Base-by-base conservation (phyloP, 37 sponge, comb jelly and placozoan genomes). In the Diacarnus erythraeanus region DNA sequence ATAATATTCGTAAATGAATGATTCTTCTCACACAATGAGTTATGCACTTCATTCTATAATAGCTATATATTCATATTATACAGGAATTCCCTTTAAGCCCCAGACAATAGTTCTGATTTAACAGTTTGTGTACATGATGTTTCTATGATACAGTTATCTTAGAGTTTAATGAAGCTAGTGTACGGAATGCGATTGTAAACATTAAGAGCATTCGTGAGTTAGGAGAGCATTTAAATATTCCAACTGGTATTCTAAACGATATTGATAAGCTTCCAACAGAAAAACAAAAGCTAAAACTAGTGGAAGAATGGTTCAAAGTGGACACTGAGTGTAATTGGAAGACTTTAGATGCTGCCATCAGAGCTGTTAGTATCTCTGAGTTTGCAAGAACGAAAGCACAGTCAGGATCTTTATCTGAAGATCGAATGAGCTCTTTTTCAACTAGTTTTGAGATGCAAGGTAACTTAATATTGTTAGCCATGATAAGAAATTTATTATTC, bases 81-180 rank as follows among this genome's bases (percentile, higher is more conserved):
- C 4, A 59, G 23, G 60, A 54, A 10, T 17, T 54, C 17, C n/a
- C n/a, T n/a, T n/a, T n/a, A n/a, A n/a, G n/a, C n/a, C n/a, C n/a
- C n/a, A n/a, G n/a, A n/a, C n/a, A n/a, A n/a, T n/a, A n/a, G n/a
- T n/a, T n/a, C n/a, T n/a, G n/a, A n/a, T n/a, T n/a, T n/a, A n/a
- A n/a, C n/a, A n/a, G n/a, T n/a, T n/a, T n/a, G n/a, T n/a, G n/a
- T n/a, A n/a, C n/a, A n/a, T n/a, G n/a, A n/a, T n/a, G n/a, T 47
- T 47, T 47, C 12, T 6, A 47, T 47, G 10, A 47, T 65, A 3
- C 66, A 65, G 66, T 34, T 12, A 35, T 18, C 51, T 15, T 12
- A 31, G 66, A 65, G 9, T 65, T 65, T 35, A 65, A 65, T 31
- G 66, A 65, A 65, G 66, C 66, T 31, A 65, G 33, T 65, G 66